Evolutionary conservation across 2,888 invertebrate genomes (phyloP), one percentile per base, ranked within the genome.

Genomic region (Ceramica pisi): DNA sequence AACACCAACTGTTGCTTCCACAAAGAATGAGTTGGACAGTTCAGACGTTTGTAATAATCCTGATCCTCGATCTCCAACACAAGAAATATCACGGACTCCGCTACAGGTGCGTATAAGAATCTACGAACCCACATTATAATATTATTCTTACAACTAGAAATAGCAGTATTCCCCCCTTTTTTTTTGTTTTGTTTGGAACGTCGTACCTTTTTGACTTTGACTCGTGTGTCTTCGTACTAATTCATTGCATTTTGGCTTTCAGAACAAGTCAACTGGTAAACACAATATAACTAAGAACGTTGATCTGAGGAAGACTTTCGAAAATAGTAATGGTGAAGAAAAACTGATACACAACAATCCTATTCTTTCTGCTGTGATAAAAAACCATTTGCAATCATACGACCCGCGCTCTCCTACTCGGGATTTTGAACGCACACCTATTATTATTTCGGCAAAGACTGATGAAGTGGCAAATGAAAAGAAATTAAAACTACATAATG

Each of bases 61-160:
- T 71, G 97, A 97, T 92, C 97, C 97, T 67, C 94, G 97, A 86
- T 97, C 97, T 69, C 97, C 97, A 41, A 97, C 96, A 88, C 94
- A 95, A 65, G 96, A 96, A 89, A 96, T 97, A 82, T 89, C 94
- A 72, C 91, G 97, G 74, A 97, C 97, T 62, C 97, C 97, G 55
- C 91, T 97, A 82, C 96, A 97, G 93, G 97, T 97, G 94, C 88
- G 86, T 87, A 71, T 66, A 46, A 3, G 9, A 23, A 48, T 60
- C 9, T 19, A 14, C 23, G 10, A n/a, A 48, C 53, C 10, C n/a
- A 16, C 21, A 2, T 3, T 51, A 19, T 16, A 12, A n/a, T n/a
- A n/a, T 6, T 63, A 63, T 68, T 57, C 21, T 6, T 10, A 23
- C 41, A 44, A 12, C 50, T 72, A 53, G 14, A 55, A 62, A 63